phyloP scores from a whole-genome alignment of 2,888 invertebrate species.

The Athalia circularis region DNA sequence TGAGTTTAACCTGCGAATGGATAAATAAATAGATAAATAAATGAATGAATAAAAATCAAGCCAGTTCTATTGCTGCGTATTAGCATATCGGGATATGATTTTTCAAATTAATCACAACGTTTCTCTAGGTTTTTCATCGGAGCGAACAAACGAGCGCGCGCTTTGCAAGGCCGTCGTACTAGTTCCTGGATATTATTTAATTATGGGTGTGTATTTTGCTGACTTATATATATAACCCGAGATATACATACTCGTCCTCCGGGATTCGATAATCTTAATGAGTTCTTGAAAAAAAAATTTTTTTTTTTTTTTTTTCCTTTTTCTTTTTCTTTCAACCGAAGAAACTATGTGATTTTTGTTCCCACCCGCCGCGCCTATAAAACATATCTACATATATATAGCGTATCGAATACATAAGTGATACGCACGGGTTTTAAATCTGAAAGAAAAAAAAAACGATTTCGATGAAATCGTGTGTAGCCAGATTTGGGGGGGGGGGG shows the following conservation, averaged over 20 bases:
- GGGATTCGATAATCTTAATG: background rate
- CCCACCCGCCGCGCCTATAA: no score
- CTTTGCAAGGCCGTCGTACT: background rate
- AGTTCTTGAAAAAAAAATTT: background rate
- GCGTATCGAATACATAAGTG: no score
- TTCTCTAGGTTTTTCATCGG: background rate
- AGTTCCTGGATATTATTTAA: background rate
- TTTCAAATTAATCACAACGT: conserved; percentile 25
- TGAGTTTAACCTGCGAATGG: background rate
- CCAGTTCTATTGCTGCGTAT: background rate
- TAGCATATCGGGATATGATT: conserved; percentile 11
- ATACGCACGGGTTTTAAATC: no score
- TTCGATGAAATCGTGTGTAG: no score
- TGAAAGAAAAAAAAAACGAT: no score
- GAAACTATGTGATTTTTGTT: no score
- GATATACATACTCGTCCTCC: background rate
- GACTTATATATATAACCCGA: no score
- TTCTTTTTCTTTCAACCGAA: no score
- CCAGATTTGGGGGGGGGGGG: no score
- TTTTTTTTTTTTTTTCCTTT: no score
- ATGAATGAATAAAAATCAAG: background rate
- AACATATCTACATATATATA: no score
- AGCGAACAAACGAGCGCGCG: background rate
- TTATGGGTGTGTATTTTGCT: no score
- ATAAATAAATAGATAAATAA: background rate